Conservation (phyloP, 2,113 vertebrate genomes). For the Nansenia antarctica region DNA sequence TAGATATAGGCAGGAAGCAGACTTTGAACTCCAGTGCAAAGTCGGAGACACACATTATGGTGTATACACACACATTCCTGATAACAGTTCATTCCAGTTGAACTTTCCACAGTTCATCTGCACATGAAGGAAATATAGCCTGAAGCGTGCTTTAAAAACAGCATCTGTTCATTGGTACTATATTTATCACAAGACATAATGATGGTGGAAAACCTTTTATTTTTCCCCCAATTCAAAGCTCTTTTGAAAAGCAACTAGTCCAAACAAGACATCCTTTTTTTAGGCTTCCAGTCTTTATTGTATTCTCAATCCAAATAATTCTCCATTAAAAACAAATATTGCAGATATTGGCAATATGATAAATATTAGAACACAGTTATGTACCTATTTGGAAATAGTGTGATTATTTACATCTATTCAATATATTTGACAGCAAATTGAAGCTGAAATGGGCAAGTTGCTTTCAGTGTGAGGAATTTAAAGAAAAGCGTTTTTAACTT, state of each 20-base stretch:
- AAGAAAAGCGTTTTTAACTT: constrained; percentile 13
- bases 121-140: too few relatives aligned
- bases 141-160: too few relatives aligned
- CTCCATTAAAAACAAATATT: constrained; percentile 69
- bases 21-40: too few relatives aligned
- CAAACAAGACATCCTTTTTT: constrained; percentile 44
- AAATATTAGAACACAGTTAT: constrained; percentile 71
- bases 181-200: too few relatives aligned
- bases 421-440: constrained; percentile 18
- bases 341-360: constrained; percentile 68
- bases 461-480: constrained; percentile 4
- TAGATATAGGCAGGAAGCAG: too few relatives aligned
- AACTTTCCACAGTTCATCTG: too few relatives aligned
- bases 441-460: constrained; percentile 25
- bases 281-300: constrained; percentile 75
- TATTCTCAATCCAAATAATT: constrained; percentile 66
- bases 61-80: too few relatives aligned
- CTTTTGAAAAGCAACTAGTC: constrained; percentile 13
- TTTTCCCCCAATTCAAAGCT: neutral
- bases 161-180: too few relatives aligned
- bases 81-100: too few relatives aligned
- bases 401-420: constrained; percentile 70
- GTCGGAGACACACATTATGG: too few relatives aligned
- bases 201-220: too few relatives aligned
- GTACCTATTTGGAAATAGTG: constrained; percentile 70